Evolutionary conservation across 1,140 invertebrate genomes (phyloP), one percentile per base, ranked within the genome.

Genomic region (Nylanderia fulva): DNA sequence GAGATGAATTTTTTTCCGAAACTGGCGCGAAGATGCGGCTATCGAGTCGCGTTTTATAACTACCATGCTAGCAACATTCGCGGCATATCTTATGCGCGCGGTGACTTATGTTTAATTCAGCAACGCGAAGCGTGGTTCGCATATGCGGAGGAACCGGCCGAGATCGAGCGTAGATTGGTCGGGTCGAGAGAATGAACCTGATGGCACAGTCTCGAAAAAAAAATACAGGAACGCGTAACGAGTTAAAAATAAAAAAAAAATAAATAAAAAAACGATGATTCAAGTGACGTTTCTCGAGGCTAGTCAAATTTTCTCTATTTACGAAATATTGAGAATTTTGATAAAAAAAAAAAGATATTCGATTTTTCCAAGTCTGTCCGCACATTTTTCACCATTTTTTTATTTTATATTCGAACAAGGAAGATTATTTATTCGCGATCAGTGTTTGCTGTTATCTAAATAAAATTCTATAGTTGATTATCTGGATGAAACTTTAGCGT

Each of bases 41-140:
- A 80, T 61, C 76, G 69, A 87, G 33, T 76, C 69, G 75, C n/a
- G n/a, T n/a, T n/a, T n/a, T n/a, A n/a, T n/a, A n/a, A n/a, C n/a
- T n/a, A n/a, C 79, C 90, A 84, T 79, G 58, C 77, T 87, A 77
- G 85, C 85, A 91, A 91, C 86, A 90, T 90, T 90, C 71, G 84
- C 88, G 88, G 91, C 90, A 91, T 91, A 91, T 92, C 90, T 92
- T 91, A 91, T 89, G 88, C n/a, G n/a, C n/a, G n/a, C 33, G 61
- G 85, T 90, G 86, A 91, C 90, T 92, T 92, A 92, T 92, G 91
- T 91, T 91, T 92, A 92, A 92, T 92, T 92, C 91, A 92, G 90
- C n/a, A n/a, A n/a, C n/a, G n/a, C 86, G 85, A 68, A 85, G 85
- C 88, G 88, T 86, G 85, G 85, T 56, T 88, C 85, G 88, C 86